Conservation (phyloP, 2,888 invertebrate species). For the Andrena bucephala region DNA sequence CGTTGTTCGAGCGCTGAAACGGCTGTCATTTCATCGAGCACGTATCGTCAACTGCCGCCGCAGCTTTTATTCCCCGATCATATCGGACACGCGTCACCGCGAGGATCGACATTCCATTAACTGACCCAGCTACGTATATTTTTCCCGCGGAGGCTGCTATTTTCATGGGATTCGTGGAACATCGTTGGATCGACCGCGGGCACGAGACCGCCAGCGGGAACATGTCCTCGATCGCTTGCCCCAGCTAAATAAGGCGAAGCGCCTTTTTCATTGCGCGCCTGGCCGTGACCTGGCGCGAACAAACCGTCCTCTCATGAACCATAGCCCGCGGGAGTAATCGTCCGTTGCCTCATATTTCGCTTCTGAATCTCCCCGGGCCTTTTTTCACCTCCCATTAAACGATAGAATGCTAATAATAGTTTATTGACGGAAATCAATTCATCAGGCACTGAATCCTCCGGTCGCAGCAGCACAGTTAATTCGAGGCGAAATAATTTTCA, state of each 20-base stretch:
- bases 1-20: conserved; percentile 14
- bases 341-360: conserved; percentile 3
- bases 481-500: not conserved
- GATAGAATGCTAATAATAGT: no score
- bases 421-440: not conserved
- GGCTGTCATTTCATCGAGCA: conserved; percentile 39
- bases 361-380: not conserved
- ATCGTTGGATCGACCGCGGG: not conserved
- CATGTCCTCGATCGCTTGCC: conserved; percentile 37
- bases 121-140: conserved; percentile 21
- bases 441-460: not conserved
- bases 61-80: conserved; percentile 47
- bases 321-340: conserved; percentile 7
- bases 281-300: conserved; percentile 40
- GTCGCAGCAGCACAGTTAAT: not conserved
- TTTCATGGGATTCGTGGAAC: conserved; percentile 23
- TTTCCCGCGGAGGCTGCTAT: conserved; percentile 17
- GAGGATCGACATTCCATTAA: conserved; percentile 57
- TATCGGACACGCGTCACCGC: conserved; percentile 43
- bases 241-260: conserved; percentile 36
- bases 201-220: conserved; percentile 13
- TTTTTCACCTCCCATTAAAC: no score
- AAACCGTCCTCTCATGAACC: conserved; percentile 41
- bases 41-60: conserved; percentile 7
- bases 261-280: conserved; percentile 15